Percentiles rank a stretch among this genome's conserved stretches.
Evolutionary conservation across 2,888 invertebrate species (phyloP).

Genomic region (Lysandra bellargus): DNA sequence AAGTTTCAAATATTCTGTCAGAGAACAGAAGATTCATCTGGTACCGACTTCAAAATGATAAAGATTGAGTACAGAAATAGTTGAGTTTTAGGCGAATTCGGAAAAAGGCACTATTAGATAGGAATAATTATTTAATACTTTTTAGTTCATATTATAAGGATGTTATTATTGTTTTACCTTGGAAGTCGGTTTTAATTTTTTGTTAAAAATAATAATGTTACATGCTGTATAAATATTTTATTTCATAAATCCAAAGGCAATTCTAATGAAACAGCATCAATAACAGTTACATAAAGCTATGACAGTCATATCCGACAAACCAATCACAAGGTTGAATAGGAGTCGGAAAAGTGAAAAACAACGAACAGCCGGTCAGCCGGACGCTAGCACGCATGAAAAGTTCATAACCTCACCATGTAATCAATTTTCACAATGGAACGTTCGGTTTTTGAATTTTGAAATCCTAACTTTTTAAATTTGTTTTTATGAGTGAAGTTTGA

Average conservation of each 20-base stretch:
- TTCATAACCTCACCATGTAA: background rate
- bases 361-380: slow-evolving; percentile 5
- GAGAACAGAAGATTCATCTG: no score
- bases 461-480: background rate
- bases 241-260: background rate
- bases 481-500: background rate
- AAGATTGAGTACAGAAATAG: no score
- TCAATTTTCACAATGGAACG: background rate
- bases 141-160: no score
- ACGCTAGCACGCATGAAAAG: slow-evolving; percentile 20
- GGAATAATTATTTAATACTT: no score
- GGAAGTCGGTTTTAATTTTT: no score
- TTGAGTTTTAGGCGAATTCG: no score
- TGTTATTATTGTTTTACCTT: no score
- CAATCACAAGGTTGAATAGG: background rate
- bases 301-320: background rate
- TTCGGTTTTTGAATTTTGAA: background rate
- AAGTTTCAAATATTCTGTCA: no score
- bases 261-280: background rate
- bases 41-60: no score
- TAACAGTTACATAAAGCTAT: background rate
- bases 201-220: no score
- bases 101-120: no score
- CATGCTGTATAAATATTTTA: no score
- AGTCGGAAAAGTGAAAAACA: slow-evolving; percentile 19